Conservation (phyloP, 2,113 vertebrate genomes). For the Siniperca chuatsi region DNA sequence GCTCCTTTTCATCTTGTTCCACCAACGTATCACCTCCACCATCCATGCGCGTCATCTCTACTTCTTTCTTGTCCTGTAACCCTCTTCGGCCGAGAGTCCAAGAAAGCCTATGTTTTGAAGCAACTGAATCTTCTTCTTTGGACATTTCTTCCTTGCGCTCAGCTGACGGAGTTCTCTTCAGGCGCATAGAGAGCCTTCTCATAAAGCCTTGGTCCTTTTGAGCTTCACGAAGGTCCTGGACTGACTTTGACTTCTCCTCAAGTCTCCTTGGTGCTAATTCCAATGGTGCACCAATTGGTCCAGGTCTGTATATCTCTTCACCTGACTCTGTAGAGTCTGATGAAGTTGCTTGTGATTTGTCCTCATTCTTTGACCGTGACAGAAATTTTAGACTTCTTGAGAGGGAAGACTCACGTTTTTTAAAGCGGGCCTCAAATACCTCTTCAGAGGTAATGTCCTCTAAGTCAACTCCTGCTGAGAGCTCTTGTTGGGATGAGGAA, state of each 20-base stretch:
- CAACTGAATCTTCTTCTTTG: slow-evolving; percentile 85
- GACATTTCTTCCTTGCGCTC: slow-evolving; percentile 86
- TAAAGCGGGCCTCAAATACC: slow-evolving; percentile 97
- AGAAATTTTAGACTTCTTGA: slow-evolving; percentile 90
- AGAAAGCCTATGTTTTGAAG: slow-evolving; percentile 83
- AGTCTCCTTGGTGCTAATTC: slow-evolving; percentile 86
- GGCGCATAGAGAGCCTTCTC: slow-evolving; percentile 90
- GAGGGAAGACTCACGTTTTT: slow-evolving; percentile 92
- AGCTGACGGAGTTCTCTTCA: slow-evolving; percentile 87
- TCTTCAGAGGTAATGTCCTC: slow-evolving; percentile 93
- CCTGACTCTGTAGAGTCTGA: slow-evolving; percentile 70
- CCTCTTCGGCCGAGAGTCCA: slow-evolving; percentile 86
- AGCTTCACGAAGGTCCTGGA: slow-evolving; percentile 92
- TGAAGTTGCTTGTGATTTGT: slow-evolving; percentile 78
- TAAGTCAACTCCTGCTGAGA: slow-evolving; percentile 75
- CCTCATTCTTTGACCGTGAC: slow-evolving; percentile 90
- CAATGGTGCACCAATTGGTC: slow-evolving; percentile 90
- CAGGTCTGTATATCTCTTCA: slow-evolving; percentile 94
- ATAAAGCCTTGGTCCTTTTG: slow-evolving; percentile 92
- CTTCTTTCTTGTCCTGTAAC: slow-evolving; percentile 88
- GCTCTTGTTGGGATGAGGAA: slow-evolving; percentile 65
- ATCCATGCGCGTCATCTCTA: slow-evolving; percentile 84
- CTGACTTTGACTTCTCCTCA: slow-evolving; percentile 92
- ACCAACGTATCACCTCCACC: slow-evolving; percentile 61
- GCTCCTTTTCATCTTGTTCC: slow-evolving; percentile 73